Conservation (phyloP, 2,113 vertebrate genomes). For the Oncorhynchus mykiss region DNA sequence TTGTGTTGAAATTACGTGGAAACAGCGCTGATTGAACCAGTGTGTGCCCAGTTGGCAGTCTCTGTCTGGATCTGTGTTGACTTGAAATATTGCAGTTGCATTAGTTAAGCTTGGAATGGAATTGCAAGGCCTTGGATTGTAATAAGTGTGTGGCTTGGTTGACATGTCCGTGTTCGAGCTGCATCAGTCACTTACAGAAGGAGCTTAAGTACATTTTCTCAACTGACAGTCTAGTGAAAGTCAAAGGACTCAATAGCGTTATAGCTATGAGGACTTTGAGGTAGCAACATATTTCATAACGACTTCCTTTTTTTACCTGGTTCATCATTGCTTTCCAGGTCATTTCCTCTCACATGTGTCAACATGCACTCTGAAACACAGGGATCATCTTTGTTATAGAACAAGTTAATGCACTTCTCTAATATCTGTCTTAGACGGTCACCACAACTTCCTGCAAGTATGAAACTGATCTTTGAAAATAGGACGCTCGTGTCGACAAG, state of each 20-base stretch:
- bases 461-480: neutral
- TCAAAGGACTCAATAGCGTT: too few species aligned
- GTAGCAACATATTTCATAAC: neutral
- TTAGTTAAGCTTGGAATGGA: neutral
- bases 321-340: slow-evolving; percentile 9
- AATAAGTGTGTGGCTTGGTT: too few species aligned
- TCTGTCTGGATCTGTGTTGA: neutral
- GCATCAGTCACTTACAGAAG: too few species aligned
- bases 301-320: slow-evolving; percentile 28
- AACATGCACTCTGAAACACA: slow-evolving; percentile 58
- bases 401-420: neutral
- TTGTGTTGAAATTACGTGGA: too few species aligned
- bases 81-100: neutral
- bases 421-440: neutral
- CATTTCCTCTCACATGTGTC: slow-evolving; percentile 46
- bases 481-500: neutral
- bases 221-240: too few species aligned
- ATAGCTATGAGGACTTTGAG: neutral
- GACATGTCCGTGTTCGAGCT: too few species aligned
- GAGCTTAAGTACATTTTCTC: too few species aligned
- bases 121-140: neutral
- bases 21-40: too few species aligned
- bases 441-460: neutral
- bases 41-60: neutral
- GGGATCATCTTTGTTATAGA: neutral